These are phyloP conservation scores for Etheostoma nigrum DNA, from an alignment of 2,797 vertebrate genomes.

Conservation along the genomic window DNA sequence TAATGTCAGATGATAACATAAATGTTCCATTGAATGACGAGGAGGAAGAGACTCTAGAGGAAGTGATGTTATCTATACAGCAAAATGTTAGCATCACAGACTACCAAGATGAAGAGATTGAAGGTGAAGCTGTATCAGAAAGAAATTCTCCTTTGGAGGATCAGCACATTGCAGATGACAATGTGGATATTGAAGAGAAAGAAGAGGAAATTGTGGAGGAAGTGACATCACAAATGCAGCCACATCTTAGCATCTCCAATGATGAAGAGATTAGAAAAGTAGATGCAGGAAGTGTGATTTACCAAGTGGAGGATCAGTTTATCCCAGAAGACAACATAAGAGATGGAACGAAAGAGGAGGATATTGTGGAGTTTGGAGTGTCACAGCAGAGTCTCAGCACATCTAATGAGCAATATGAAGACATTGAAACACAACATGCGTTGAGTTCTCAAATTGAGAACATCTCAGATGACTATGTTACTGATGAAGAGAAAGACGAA, in stretches of 20 bases:
- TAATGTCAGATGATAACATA: conserved; percentile 3
- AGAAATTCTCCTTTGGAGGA: too few species aligned
- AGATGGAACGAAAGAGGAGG: neutral
- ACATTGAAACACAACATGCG: conserved; percentile 6
- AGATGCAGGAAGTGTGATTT: neutral
- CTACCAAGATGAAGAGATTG: neutral
- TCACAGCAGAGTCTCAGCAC: neutral
- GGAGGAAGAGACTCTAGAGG: neutral
- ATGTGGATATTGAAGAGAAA: conserved; percentile 3
- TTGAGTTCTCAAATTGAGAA: conserved; percentile 25
- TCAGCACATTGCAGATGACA: neutral
- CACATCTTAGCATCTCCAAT: neutral
- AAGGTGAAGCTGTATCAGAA: too few species aligned
- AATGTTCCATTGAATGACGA: conserved; percentile 12
- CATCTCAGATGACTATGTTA: conserved; percentile 13
- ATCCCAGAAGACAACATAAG: neutral
- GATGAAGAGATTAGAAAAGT: neutral
- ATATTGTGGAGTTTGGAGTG: neutral
- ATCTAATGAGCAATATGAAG: neutral
- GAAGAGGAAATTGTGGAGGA: conserved; percentile 3
- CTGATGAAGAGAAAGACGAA: conserved; percentile 15
- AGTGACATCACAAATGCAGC: neutral
- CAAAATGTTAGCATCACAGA: neutral
- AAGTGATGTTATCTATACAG: neutral
- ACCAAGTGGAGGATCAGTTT: neutral